These are phyloP conservation scores for Conus canariensis DNA, from an alignment of 2,888 invertebrate genomes.

Conservation along the genomic window DNA sequence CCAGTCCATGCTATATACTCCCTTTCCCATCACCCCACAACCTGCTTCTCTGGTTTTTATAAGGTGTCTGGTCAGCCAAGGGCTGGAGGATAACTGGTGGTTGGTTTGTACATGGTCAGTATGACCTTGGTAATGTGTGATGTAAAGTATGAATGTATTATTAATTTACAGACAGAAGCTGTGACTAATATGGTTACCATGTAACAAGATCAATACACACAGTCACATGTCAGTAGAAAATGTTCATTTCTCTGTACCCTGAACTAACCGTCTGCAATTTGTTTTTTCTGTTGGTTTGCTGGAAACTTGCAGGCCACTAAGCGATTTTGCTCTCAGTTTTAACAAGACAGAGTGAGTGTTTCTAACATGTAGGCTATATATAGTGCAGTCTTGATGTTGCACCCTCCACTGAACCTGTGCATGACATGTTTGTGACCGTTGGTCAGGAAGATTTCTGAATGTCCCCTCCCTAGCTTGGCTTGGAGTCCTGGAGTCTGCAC, in stretches of 20 bases:
- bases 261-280: background rate
- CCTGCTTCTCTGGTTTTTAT: no score
- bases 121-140: no score
- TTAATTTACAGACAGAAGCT: no score
- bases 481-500: background rate
- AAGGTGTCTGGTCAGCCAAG: no score
- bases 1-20: no score
- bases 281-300: background rate
- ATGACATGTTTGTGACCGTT: background rate
- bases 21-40: no score
- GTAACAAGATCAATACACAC: no score
- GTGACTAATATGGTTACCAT: no score
- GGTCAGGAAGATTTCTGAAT: background rate
- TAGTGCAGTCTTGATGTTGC: background rate
- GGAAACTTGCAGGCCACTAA: background rate
- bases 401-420: background rate
- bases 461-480: background rate
- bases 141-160: no score
- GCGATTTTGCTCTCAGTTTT: slow-evolving; percentile 40
- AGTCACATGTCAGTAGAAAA: no score
- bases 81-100: no score
- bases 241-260: background rate
- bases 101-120: no score
- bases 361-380: background rate
- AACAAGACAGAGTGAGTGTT: slow-evolving; percentile 44